Evolutionary conservation across 1,140 invertebrate genomes (phyloP), one percentile per base, ranked within the genome.

Genomic region (Andricus grossulariae): DNA sequence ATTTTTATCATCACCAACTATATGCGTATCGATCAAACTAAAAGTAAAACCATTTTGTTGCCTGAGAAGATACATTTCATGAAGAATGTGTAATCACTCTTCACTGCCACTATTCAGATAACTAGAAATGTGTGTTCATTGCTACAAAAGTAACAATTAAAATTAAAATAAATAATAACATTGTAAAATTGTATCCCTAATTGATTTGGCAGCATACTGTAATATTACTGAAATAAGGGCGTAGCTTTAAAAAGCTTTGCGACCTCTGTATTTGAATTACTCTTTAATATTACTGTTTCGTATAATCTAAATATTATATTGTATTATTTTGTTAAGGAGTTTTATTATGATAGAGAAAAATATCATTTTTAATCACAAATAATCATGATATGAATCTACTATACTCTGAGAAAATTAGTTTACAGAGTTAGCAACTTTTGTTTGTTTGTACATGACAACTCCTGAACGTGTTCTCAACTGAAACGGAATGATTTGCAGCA

Each of bases 321-420:
- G 60, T 66, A 66, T 66, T 66, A 21, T 66, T 66, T 66, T 66
- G 60, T 66, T 66, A 66, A 66, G 21, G 32, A 66, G 32, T 66
- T 66, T 66, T 66, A 66, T 66, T 66, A 45, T 25, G 12, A 32
- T 45, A 66, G 4, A 57, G 25, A 66, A 66, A n/a, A 39, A 66
- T 66, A 39, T 66, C 25, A 39, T n/a, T 39, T 60, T 66, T 66
- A 39, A 66, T 66, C 15, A 66, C 8, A 16, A 66, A 25, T 39
- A 66, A 66, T 45, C 60, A 16, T 39, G 15, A 66, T 66, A 39
- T 66, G 60, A 66, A 66, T 25, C 39, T 11, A 45, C 39, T 45
- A 11, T 45, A 45, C 39, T 45, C 10, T 10, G 10, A 2, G 7
- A 10, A 45, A 45, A 11, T 45, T 45, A 5, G 8, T 45, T 45